phyloP scores from a whole-genome alignment of 35 echinoderm and acorn worm genomes.

The Ophiothrix spiculata region DNA sequence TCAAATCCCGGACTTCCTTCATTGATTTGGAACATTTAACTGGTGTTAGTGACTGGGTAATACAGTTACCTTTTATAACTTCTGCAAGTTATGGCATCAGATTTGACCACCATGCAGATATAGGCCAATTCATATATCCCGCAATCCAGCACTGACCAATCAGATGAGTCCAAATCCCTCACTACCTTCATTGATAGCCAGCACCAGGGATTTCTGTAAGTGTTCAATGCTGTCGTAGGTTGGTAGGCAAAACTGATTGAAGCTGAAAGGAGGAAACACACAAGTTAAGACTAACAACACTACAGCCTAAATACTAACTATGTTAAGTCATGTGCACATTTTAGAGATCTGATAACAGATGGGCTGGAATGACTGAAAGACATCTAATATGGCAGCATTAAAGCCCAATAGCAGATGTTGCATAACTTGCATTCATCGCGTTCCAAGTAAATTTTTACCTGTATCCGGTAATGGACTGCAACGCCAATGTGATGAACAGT shows the following conservation, averaged over 20 bases:
- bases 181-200: constrained; percentile 92
- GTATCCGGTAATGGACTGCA: too few relatives aligned
- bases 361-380: too few relatives aligned
- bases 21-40: constrained; percentile 10
- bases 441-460: too few relatives aligned
- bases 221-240: constrained; percentile 90
- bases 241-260: constrained; percentile 98
- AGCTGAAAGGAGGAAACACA: too few relatives aligned
- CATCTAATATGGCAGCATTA: too few relatives aligned
- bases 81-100: background rate
- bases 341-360: too few relatives aligned
- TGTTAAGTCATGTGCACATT: too few relatives aligned
- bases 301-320: too few relatives aligned
- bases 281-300: too few relatives aligned
- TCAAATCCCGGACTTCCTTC: background rate
- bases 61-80: background rate
- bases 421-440: too few relatives aligned
- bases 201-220: constrained; percentile 72
- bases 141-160: background rate
- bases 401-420: too few relatives aligned
- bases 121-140: background rate
- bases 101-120: background rate
- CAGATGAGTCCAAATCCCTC: constrained; percentile 79
- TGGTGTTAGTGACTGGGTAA: background rate
- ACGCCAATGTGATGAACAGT: too few relatives aligned